phyloP scores from a whole-genome alignment of 92 coral and sea anemone species.

The Phenganax marumi region DNA sequence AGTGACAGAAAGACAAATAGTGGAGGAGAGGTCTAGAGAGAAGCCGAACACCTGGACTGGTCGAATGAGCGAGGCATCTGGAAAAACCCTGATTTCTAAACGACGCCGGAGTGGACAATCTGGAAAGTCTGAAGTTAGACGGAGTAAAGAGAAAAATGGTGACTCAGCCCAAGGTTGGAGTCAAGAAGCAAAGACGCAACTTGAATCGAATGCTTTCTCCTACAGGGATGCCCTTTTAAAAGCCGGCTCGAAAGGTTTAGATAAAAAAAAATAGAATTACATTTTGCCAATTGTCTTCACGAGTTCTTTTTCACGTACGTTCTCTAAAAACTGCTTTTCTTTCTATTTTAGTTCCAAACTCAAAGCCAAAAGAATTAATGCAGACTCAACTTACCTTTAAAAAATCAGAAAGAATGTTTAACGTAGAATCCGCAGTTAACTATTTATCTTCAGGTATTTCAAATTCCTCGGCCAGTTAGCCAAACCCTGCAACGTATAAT shows the following conservation, averaged over 20 bases:
- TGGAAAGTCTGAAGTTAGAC: slow-evolving; percentile 16
- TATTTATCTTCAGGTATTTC: slow-evolving; percentile 32
- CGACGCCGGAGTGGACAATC: slow-evolving; percentile 20
- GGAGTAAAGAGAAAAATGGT: background rate
- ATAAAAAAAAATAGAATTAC: background rate
- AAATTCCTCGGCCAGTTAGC: no score
- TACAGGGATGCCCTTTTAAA: slow-evolving; percentile 90
- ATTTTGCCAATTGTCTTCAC: background rate
- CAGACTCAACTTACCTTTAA: background rate
- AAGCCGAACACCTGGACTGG: background rate
- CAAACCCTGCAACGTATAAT: no score
- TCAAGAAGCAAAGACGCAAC: background rate
- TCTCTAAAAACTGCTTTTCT: background rate
- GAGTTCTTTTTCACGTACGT: background rate
- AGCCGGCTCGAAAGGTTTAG: slow-evolving; percentile 11
- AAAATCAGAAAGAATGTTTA: background rate
- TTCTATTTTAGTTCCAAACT: background rate
- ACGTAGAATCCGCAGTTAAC: slow-evolving; percentile 25
- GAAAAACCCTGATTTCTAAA: background rate
- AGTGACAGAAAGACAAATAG: background rate
- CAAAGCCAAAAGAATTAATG: slow-evolving; percentile 14
- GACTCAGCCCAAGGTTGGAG: background rate
- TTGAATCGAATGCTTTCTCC: slow-evolving; percentile 50
- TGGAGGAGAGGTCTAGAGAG: background rate
- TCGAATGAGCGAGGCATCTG: slow-evolving; percentile 12